A percentile compares a stretch with the other conserved stretches of the same genome.
Evolutionary conservation across 37 sponge, comb jelly and placozoan species (phyloP).

Genomic region (Crambe crambe): DNA sequence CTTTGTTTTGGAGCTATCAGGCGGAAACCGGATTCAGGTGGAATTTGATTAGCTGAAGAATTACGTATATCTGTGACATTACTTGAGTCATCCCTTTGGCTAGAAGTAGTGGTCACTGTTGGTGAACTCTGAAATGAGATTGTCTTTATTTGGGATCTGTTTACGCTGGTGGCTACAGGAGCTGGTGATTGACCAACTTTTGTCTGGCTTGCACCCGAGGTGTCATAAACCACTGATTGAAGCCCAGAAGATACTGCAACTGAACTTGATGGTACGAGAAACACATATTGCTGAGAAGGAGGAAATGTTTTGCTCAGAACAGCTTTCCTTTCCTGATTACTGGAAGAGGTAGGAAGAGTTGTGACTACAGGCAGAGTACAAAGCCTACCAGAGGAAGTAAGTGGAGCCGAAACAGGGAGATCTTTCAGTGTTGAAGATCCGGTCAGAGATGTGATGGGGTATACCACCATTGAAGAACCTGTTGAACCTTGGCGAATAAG

Average conservation of each 20-base stretch:
- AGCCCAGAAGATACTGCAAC: neutral
- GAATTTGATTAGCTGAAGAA: neutral
- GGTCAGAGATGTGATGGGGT: neutral
- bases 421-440: neutral
- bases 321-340: constrained; percentile 10
- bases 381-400: neutral
- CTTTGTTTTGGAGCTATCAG: neutral
- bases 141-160: neutral
- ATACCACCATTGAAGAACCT: neutral
- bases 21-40: constrained; percentile 13
- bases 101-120: neutral
- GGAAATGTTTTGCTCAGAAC: constrained; percentile 9
- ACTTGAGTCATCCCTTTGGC: neutral
- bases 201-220: neutral
- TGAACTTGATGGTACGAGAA: constrained; percentile 23
- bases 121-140: neutral
- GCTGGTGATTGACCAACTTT: neutral
- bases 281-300: constrained; percentile 27
- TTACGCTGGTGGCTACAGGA: neutral
- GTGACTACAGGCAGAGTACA: constrained; percentile 10
- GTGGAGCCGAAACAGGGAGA: neutral
- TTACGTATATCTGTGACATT: neutral
- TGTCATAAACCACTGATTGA: neutral
- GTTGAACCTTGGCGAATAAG: neutral
- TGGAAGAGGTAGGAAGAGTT: neutral